Evolutionary conservation across 2,888 invertebrate species (phyloP).

Genomic region (Agrypnus murinus): DNA sequence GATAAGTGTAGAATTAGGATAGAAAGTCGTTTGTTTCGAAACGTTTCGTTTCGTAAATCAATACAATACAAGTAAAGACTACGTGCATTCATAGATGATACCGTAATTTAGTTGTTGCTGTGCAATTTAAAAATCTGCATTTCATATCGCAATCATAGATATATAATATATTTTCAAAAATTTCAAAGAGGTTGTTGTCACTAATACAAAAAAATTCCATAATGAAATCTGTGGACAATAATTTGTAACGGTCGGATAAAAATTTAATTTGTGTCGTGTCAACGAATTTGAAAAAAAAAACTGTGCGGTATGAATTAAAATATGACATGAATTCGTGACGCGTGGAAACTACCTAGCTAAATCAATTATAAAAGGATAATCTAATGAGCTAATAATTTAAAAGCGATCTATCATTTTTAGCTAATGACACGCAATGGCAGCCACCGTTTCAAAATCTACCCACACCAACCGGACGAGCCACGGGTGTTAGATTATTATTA

Average conservation of each 20-base stretch:
- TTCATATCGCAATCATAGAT: too few relatives aligned
- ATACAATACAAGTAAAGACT: too few relatives aligned
- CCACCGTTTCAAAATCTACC: constrained; percentile 42
- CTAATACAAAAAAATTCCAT: too few relatives aligned
- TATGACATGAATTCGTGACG: constrained; percentile 24
- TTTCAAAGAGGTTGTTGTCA: too few relatives aligned
- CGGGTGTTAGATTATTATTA: constrained; percentile 54
- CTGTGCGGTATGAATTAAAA: constrained; percentile 18
- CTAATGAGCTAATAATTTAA: constrained; percentile 45
- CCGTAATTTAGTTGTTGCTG: too few relatives aligned
- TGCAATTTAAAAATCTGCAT: too few relatives aligned
- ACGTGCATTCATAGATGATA: too few relatives aligned
- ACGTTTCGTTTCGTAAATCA: too few relatives aligned
- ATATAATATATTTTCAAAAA: too few relatives aligned
- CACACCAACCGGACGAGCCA: constrained; percentile 51
- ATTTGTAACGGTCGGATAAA: constrained; percentile 2
- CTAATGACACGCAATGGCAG: constrained; percentile 52
- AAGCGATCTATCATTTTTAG: constrained; percentile 45
- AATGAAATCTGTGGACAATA: too few relatives aligned
- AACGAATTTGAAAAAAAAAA: constrained; percentile 13
- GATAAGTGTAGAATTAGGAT: too few relatives aligned
- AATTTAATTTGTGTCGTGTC: constrained; percentile 27
- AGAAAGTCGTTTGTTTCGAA: too few relatives aligned
- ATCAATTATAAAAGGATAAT: constrained; percentile 44
- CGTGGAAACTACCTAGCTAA: constrained; percentile 41